Base-by-base conservation (phyloP, 2,113 vertebrate species). In the Hyperopisus bebe region DNA sequence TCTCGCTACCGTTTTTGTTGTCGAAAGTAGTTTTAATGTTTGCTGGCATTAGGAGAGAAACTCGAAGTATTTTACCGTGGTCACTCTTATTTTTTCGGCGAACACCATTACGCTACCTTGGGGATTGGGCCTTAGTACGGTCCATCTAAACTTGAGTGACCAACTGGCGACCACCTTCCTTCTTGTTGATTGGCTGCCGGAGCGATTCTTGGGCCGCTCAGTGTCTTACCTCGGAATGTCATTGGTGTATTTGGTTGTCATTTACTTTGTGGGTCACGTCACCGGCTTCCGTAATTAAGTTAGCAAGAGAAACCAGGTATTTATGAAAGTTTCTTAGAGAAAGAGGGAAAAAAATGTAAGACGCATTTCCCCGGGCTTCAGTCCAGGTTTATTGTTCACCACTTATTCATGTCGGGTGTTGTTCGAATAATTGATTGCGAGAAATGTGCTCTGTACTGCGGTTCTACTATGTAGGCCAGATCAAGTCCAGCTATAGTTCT, bases 241-340 rank as follows among this genome's bases (percentile, higher is more conserved):
- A 96, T 96, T 96, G 95, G 95, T 31, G 48, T 35, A 77, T 5
- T 3, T 3, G 9, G 51, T 87, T 94, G 94, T 94, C 95, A 91
- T 0, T 96, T 93, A 91, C 0, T 10, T 11, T 62, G 58, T 42
- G 80, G 89, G 27, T 53, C 88, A 88, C 92, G 92, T 95, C 93
- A 92, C 90, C 92, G 92, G 93, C 92, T 94, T 95, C 94, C 94
- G 93, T 95, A 93, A 93, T 93, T 88, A 96, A 94, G 94, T 96
- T 95, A 94, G 92, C 90, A 90, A 93, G 93, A 94, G 93, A 95
- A 91, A 50, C 92, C 93, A 95, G 92, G 93, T 91, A 93, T 95
- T 92, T 89, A 39, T 77, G 50, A 82, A 88, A 74, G 87, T 91
- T 88, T 88, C 53, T 24, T 35, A 4, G 31, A 39, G 24, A 19